Evolutionary conservation across 2,888 invertebrate species (phyloP).

Genomic region (Spatulosminthurus flaviceps): DNA sequence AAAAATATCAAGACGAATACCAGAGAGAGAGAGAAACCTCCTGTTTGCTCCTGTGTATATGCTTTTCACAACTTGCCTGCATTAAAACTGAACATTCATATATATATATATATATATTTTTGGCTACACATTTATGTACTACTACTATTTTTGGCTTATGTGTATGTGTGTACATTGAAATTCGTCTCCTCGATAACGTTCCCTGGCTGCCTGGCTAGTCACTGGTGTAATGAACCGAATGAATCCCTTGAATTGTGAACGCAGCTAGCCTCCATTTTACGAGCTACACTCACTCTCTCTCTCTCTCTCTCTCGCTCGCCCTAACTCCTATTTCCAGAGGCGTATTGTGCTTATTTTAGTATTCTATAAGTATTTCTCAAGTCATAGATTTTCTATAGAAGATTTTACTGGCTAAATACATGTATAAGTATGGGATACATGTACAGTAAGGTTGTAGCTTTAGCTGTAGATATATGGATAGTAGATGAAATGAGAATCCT

Average conservation of each 20-base stretch:
- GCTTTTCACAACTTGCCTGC: background rate
- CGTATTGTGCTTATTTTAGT: background rate
- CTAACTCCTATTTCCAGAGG: background rate
- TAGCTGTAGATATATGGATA: too few relatives aligned
- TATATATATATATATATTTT: slow-evolving; percentile 6
- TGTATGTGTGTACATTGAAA: background rate
- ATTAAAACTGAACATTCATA: background rate
- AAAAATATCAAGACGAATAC: slow-evolving; percentile 16
- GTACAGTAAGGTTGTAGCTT: background rate
- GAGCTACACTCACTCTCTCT: slow-evolving; percentile 16
- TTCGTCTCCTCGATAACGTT: background rate
- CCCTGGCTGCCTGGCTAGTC: background rate
- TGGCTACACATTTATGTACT: slow-evolving; percentile 3
- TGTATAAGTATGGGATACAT: background rate
- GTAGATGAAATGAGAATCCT: background rate
- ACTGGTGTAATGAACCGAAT: slow-evolving; percentile 22
- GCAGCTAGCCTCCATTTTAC: slow-evolving; percentile 22
- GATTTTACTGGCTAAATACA: too few relatives aligned
- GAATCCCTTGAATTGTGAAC: slow-evolving; percentile 28
- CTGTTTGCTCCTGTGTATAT: background rate
- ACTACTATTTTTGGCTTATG: background rate
- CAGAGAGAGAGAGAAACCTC: background rate
- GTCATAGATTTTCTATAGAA: slow-evolving; percentile 10
- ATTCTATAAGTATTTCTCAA: background rate
- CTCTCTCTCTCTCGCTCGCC: background rate